These are phyloP conservation scores for Cyprinodon brontotheroides DNA, from an alignment of 2,113 vertebrate genomes.

Conservation along the genomic window DNA sequence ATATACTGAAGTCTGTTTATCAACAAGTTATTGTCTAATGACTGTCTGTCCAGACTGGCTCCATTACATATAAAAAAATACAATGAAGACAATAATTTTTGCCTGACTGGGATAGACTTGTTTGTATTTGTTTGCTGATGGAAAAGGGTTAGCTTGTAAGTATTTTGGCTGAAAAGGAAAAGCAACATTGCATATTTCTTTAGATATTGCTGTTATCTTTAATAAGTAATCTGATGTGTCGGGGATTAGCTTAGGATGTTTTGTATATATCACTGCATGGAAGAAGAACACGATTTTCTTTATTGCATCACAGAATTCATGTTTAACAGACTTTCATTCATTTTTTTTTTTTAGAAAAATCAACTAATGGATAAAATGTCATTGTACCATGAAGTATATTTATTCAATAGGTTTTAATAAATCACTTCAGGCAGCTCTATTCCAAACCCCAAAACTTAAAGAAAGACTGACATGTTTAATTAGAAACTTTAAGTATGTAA, in stretches of 20 bases:
- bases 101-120: conserved; percentile 61
- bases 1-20: conserved; percentile 22
- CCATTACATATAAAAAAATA: conserved; percentile 57
- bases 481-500: background rate
- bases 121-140: conserved; percentile 70
- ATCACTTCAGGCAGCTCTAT: background rate
- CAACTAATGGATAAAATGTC: background rate
- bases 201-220: conserved; percentile 42
- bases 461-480: background rate
- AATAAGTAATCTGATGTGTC: conserved; percentile 37
- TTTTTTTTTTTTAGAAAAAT: background rate
- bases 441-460: background rate
- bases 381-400: too few species aligned
- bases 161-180: conserved; percentile 37
- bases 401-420: background rate
- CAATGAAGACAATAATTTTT: conserved; percentile 65
- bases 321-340: background rate
- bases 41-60: conserved; percentile 40
- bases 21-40: conserved; percentile 47
- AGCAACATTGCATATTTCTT: conserved; percentile 32
- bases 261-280: conserved; percentile 30
- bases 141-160: conserved; percentile 42
- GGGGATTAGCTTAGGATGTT: conserved; percentile 59
- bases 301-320: conserved; percentile 5
- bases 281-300: conserved; percentile 36